Conservation (phyloP, 2,888 invertebrate species). For the Meiosimyza platycephala region DNA sequence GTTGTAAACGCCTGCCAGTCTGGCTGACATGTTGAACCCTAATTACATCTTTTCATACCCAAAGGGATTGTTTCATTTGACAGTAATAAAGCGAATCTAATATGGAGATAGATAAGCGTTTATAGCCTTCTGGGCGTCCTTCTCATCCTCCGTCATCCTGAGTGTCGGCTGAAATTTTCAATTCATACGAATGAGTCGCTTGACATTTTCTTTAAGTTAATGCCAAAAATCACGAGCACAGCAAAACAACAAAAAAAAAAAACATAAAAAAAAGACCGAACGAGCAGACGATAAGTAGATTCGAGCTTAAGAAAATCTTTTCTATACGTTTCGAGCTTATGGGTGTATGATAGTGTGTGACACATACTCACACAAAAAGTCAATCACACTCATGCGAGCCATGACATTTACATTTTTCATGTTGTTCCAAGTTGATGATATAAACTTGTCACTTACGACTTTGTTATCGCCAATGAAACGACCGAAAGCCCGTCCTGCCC, state of each 20-base stretch:
- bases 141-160: neutral
- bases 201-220: neutral
- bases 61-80: slow-evolving; percentile 3
- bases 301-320: neutral
- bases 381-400: slow-evolving; percentile 29
- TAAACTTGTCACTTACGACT: slow-evolving; percentile 9
- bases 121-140: slow-evolving; percentile 1
- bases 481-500: neutral
- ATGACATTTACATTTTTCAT: slow-evolving; percentile 32
- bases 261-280: neutral
- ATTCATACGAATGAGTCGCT: too few relatives aligned
- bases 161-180: too few relatives aligned
- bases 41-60: slow-evolving; percentile 14
- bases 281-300: too few relatives aligned
- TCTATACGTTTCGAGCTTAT: slow-evolving; percentile 8
- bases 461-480: slow-evolving; percentile 18
- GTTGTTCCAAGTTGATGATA: slow-evolving; percentile 8
- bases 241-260: neutral
- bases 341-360: neutral
- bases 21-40: slow-evolving; percentile 2
- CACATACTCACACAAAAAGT: slow-evolving; percentile 37
- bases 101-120: slow-evolving; percentile 17
- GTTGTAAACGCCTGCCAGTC: neutral
- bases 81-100: slow-evolving; percentile 6
- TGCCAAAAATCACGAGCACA: slow-evolving; percentile 19